Conservation (phyloP, 2,797 vertebrate species). For the Hydrophis major region DNA sequence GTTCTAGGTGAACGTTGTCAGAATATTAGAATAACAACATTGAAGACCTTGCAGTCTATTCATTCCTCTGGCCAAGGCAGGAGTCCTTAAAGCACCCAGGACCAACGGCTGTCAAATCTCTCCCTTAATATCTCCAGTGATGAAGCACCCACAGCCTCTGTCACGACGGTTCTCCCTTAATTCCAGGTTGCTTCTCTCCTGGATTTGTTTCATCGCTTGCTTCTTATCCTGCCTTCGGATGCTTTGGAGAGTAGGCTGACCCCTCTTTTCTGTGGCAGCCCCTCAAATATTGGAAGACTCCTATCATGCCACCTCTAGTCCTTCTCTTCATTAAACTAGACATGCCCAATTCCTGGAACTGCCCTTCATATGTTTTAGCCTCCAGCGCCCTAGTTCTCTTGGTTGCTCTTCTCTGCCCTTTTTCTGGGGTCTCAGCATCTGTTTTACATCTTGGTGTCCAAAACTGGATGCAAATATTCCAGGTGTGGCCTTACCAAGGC, state of each 20-base stretch:
- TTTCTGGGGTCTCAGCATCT: neutral
- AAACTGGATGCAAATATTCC: neutral
- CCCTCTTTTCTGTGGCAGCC: no score
- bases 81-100: neutral
- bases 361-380: neutral
- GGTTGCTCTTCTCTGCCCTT: neutral
- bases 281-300: neutral
- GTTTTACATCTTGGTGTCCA: neutral
- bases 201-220: rapidly evolving
- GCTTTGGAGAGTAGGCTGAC: neutral
- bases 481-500: neutral
- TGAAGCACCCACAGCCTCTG: neutral
- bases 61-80: neutral
- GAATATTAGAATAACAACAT: neutral
- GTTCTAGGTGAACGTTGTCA: neutral
- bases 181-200: neutral
- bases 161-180: no score
- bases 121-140: neutral
- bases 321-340: neutral
- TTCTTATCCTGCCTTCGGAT: neutral
- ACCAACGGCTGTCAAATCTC: neutral
- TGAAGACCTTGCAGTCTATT: neutral
- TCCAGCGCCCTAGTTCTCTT: neutral
- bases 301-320: neutral
- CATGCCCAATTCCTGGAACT: neutral